Percentiles rank a stretch among this genome's conserved stretches.
Conservation (phyloP, 2,797 vertebrate genomes). For the Notamacropus eugenii region DNA sequence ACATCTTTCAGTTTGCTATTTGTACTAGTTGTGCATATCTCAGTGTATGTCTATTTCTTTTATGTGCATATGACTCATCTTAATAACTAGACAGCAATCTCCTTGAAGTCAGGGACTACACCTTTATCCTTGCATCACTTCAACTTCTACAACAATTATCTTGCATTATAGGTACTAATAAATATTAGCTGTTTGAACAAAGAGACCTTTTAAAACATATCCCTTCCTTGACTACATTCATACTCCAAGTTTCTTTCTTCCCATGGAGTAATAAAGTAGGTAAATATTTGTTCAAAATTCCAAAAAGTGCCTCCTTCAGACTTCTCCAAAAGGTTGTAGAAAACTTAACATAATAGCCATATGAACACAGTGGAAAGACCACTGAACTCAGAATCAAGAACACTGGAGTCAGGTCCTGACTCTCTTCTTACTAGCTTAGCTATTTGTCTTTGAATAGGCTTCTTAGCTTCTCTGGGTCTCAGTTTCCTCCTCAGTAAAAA, state of each 20-base stretch:
- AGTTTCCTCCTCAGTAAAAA: not conserved
- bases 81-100: too few species aligned
- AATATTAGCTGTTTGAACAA: not conserved
- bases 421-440: not conserved
- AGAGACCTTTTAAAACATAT: not conserved
- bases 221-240: not conserved
- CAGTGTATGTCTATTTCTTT: too few species aligned
- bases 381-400: not conserved
- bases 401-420: not conserved
- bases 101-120: too few species aligned
- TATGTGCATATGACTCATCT: too few species aligned
- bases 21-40: too few species aligned
- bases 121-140: too few species aligned
- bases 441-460: not conserved
- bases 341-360: not conserved
- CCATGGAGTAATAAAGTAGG: not conserved
- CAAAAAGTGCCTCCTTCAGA: not conserved
- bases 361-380: not conserved
- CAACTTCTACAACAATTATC: too few species aligned
- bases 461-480: not conserved
- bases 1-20: too few species aligned
- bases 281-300: not conserved
- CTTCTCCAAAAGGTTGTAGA: not conserved
- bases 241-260: not conserved
- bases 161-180: not conserved